phyloP scores from a whole-genome alignment of 92 coral and sea anemone genomes.

The Actinernus sp. region DNA sequence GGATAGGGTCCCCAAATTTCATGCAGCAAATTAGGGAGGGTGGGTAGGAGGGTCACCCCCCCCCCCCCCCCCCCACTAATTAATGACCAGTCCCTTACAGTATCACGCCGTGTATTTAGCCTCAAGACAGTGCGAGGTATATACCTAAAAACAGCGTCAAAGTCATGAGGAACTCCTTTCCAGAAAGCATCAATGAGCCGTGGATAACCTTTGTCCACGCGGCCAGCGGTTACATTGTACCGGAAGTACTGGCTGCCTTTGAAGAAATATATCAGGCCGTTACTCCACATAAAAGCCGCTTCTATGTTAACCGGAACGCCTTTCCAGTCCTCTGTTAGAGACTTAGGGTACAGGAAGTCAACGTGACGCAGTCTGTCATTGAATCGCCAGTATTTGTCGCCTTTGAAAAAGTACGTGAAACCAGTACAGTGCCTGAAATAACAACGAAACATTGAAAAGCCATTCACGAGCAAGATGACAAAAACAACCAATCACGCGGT shows the following conservation, averaged over 20 bases:
- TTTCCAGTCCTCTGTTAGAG: conserved; percentile 35
- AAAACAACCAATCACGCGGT: no score
- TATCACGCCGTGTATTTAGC: background rate
- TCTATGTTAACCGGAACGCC: conserved; percentile 61
- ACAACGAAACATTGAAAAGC: no score
- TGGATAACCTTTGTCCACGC: conserved; percentile 73
- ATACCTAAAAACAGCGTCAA: conserved; percentile 91
- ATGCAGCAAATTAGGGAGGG: no score
- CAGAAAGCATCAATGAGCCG: conserved; percentile 47
- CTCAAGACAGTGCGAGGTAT: background rate
- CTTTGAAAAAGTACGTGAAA: conserved; percentile 74
- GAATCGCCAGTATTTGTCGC: conserved; percentile 77
- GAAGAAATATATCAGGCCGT: conserved; percentile 76
- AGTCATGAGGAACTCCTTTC: conserved; percentile 71
- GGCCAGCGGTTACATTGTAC: conserved; percentile 58
- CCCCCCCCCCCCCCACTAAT: no score
- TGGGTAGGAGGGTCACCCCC: no score
- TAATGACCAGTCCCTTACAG: no score
- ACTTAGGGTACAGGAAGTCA: conserved; percentile 74
- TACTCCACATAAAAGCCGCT: conserved; percentile 85
- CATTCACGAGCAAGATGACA: no score
- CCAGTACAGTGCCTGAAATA: conserved; percentile 64
- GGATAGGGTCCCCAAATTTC: no score
- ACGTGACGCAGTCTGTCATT: conserved; percentile 62
- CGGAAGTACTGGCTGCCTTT: conserved; percentile 74